Base-by-base conservation (phyloP, 1,140 invertebrate genomes). In the Ridgeia piscesae region DNA sequence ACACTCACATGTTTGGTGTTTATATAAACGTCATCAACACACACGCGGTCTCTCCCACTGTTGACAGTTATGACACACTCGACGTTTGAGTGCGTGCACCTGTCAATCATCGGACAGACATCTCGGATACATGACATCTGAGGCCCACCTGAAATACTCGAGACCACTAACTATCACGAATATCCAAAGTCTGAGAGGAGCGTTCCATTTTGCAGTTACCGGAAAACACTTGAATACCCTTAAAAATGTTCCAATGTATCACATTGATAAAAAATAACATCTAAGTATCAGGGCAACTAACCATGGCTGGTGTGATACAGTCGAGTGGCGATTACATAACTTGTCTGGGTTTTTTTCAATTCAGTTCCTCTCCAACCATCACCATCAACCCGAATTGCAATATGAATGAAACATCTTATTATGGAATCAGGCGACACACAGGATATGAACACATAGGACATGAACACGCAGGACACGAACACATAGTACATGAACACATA, bases 41-140 rank as follows among this genome's bases (percentile, higher is more conserved):
- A 91, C 21, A 34, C n/a, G n/a, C 17, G 89, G 17, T 27, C 34
- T 91, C 6, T 77, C 8, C 21, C 58, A 21, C 17, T 77, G 58
- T 77, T 77, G 58, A 77, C 58, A 77, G 27, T 77, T 77, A 77
- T 77, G 58, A 77, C 58, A 77, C 58, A 77, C 58, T 77, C 58
- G 2, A 77, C 27, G 58, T 77, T 77, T 77, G 58, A 77, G 58
- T 77, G 58, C 27, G 58, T 77, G 58, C 58, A 77, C 58, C 58
- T 21, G 27, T 77, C 58, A 31, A 77, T 27, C 58, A 77, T 4
- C 42, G 4, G 58, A 77, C 58, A 21, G 58, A 21, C 58, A 77
- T 77, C 58, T 77, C 58, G 58, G 58, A 77, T 77, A 77, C 58
- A 77, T 9, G 58, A 31, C 58, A 77, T 14, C 27, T 21, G 11